Conservation (phyloP, 2,888 invertebrate species). For the Heterodera filipjevi region DNA sequence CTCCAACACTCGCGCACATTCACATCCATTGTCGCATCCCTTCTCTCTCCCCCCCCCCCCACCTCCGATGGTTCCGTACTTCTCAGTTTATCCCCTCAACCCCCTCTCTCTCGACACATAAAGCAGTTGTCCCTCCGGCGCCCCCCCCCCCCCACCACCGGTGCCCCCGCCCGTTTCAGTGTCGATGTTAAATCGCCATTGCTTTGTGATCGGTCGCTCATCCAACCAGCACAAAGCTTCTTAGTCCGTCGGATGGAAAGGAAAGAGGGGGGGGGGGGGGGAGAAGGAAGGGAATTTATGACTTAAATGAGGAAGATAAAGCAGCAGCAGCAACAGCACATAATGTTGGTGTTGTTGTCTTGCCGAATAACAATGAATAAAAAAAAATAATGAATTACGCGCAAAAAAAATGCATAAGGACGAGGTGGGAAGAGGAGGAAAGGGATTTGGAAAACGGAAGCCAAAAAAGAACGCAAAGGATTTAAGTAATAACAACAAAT, state of each 20-base stretch:
- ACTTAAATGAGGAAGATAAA: background rate
- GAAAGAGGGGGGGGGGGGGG: background rate
- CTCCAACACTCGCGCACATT: no score
- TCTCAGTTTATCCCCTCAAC: background rate
- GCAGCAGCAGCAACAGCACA: background rate
- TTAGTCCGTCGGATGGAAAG: background rate
- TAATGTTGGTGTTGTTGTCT: no score
- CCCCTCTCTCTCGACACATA: background rate
- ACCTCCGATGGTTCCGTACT: background rate
- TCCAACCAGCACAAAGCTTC: constrained; percentile 5
- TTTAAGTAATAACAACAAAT: no score
- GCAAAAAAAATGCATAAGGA: no score
- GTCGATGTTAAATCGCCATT: constrained; percentile 1
- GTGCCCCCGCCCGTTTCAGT: background rate
- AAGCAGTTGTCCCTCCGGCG: background rate
- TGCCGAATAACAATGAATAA: background rate
- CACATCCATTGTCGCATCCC: no score
- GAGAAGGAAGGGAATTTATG: background rate
- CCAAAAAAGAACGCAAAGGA: no score
- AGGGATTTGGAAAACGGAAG: no score
- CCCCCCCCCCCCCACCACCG: background rate
- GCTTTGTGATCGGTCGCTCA: background rate
- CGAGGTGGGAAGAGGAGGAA: no score
- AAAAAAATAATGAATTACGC: background rate
- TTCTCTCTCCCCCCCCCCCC: no score